Evolutionary conservation across 2,888 invertebrate species (phyloP), one percentile per base, ranked within the genome.

Genomic region (Dioctria linearis): DNA sequence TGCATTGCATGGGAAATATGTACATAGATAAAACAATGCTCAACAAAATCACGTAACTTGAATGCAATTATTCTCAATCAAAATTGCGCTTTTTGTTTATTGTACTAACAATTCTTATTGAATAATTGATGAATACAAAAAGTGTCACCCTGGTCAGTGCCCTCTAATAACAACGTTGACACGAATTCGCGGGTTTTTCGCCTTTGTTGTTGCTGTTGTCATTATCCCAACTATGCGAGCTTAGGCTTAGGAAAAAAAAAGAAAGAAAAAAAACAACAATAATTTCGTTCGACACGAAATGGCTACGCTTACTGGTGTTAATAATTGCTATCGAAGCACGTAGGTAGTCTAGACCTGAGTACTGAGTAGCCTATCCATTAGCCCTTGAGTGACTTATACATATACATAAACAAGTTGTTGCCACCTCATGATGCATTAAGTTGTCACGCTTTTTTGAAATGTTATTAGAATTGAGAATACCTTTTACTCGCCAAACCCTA

Each of bases 261-360:
- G 25, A 25, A 25, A 25, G 2, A 25, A 25, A 25, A 25, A 25
- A 25, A 25, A 25, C 0, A 25, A 25, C 25, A 65, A 13, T 42
- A 40, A 65, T 40, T 65, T 65, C 65, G 40, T 65, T 65, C 42
- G 9, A 42, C 65, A 40, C 65, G 65, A 42, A 40, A 65, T 65
- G 39, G 42, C 25, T 25, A 25, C 65, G 25, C 25, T 25, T 25
- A 25, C 65, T 42, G 25, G 65, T n/a, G 42, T 9, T 65, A 65
- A 65, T 65, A 65, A 65, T 65, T 65, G 42, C 65, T 65, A 37
- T 40, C 11, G 8, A 42, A 42, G 65, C 65, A 65, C 65, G 65
- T 65, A 65, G 40, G n/a, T 40, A 65, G n/a, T 42, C n/a, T n/a
- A 42, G 39, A 13, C 11, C 65, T 65, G 65, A 65, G 11, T 65